phyloP scores from a whole-genome alignment of 2,888 invertebrate species.

The Macrostomum cliftonense region DNA sequence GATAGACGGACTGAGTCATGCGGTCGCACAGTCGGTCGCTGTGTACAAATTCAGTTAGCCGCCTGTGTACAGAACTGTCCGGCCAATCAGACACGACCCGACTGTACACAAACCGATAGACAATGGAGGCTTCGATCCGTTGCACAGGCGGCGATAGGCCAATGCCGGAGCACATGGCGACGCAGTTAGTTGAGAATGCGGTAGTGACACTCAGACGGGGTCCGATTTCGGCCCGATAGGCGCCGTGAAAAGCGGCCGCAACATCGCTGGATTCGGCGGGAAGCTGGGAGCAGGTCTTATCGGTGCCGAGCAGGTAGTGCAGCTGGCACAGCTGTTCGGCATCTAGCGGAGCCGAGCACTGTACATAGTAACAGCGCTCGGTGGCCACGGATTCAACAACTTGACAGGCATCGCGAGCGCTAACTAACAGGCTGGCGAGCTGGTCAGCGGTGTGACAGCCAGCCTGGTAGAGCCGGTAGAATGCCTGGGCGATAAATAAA shows the following conservation, averaged over 20 bases:
- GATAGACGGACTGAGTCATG: slow-evolving; percentile 76
- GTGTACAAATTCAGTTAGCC: too few species aligned
- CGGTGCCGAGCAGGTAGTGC: too few species aligned
- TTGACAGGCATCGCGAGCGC: too few species aligned
- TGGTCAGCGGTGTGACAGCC: too few species aligned
- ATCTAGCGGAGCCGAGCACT: too few species aligned
- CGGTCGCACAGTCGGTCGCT: slow-evolving; percentile 51
- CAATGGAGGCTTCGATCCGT: too few species aligned
- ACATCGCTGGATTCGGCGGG: slow-evolving; percentile 35
- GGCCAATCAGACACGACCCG: slow-evolving; percentile 4
- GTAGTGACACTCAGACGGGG: slow-evolving; percentile 57
- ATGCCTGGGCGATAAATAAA: too few species aligned
- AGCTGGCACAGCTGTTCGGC: too few species aligned
- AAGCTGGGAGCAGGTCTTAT: slow-evolving; percentile 36
- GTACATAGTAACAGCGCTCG: too few species aligned
- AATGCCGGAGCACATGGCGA: slow-evolving; percentile 72
- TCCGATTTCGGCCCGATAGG: neutral
- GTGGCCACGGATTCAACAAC: too few species aligned
- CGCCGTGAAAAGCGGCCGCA: neutral
- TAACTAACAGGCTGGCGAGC: too few species aligned
- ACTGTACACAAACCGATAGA: slow-evolving; percentile 4
- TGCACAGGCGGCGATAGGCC: slow-evolving; percentile 43
- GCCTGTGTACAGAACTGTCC: slow-evolving; percentile 1
- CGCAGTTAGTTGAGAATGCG: slow-evolving; percentile 81
- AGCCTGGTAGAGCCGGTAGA: too few species aligned